Conservation (phyloP, 1,140 invertebrate genomes). For the Marisa cornuarietis region DNA sequence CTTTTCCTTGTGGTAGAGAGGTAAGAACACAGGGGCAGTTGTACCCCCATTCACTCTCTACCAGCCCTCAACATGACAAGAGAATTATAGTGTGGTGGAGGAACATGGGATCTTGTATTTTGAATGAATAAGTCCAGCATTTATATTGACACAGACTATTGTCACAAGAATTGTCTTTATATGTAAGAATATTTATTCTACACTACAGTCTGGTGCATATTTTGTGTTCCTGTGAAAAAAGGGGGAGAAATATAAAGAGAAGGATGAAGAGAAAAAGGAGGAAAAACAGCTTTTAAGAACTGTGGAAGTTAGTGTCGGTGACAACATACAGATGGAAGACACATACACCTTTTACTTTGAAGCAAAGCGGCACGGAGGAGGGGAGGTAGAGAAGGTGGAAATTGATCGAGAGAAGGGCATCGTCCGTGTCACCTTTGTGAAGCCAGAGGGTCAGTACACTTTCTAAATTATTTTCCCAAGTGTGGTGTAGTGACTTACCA, state of each 20-base stretch:
- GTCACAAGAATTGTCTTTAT: no score
- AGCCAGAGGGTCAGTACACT: slow-evolving; percentile 12
- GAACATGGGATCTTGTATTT: no score
- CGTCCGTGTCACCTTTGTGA: slow-evolving; percentile 12
- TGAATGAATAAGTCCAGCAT: no score
- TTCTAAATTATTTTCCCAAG: no score
- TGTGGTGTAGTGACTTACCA: no score
- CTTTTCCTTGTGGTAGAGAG: no score
- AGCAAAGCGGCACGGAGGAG: slow-evolving; percentile 5
- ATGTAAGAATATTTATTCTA: no score
- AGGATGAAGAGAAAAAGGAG: slow-evolving; percentile 2
- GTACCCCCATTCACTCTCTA: no score
- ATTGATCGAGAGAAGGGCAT: slow-evolving; percentile 13
- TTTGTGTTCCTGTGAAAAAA: slow-evolving; percentile 22
- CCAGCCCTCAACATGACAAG: no score
- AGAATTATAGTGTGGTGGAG: no score
- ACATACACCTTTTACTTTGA: slow-evolving; percentile 23
- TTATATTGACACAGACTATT: no score
- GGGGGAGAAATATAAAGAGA: slow-evolving; percentile 4
- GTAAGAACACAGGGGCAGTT: no score
- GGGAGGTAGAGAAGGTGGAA: slow-evolving; percentile 17
- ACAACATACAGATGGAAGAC: slow-evolving; percentile 4
- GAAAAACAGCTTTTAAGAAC: not conserved
- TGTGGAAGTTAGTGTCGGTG: not conserved
- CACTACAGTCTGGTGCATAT: not conserved